Evolutionary conservation across 1,140 invertebrate genomes (phyloP), one percentile per base, ranked within the genome.

Genomic region (Zaprionus davidi): DNA sequence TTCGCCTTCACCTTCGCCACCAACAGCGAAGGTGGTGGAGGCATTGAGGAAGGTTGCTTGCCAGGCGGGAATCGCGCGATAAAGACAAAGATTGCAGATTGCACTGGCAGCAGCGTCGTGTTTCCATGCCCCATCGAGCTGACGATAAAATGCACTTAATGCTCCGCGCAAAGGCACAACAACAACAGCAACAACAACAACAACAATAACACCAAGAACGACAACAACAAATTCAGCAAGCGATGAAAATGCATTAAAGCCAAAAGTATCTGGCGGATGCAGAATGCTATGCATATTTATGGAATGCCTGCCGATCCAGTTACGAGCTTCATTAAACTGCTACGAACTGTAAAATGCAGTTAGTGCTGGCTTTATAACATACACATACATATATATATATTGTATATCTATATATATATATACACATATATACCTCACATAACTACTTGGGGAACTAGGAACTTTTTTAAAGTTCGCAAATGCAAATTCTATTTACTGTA

Each of bases 81-180:
- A 87, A 87, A 88, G 71, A 82, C 84, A 83, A 88, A 84, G 84
- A 88, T 90, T 81, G 85, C 81, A 76, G 78, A 41, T 41, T 41
- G 38, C 38, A 41, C 38, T 41, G 38, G 46, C 46, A 49, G 85
- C 81, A 76, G 78, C 81, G 46, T 82, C 76, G 69, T 88, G 81
- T 88, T 90, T 73, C 36, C 4, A 26, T 26, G 71, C 82, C 51
- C 66, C 58, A 71, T 57, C 66, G 51, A 57, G 70, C 82, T 79
- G 79, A 88, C 84, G 76, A 90, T 88, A 81, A 88, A 88, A 88
- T 88, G 84, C 84, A 88, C 84, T 88, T 88, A 88, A 88, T 81
- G 84, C 84, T 60, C 44, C 81, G 78, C 49, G 53, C 74, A 67
- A 79, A 68, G 46, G 17, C 17, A 49, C 9, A 60, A 64, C 66